Base-by-base conservation (phyloP, 2,888 invertebrate genomes). In the Lepidochitona cinerea region DNA sequence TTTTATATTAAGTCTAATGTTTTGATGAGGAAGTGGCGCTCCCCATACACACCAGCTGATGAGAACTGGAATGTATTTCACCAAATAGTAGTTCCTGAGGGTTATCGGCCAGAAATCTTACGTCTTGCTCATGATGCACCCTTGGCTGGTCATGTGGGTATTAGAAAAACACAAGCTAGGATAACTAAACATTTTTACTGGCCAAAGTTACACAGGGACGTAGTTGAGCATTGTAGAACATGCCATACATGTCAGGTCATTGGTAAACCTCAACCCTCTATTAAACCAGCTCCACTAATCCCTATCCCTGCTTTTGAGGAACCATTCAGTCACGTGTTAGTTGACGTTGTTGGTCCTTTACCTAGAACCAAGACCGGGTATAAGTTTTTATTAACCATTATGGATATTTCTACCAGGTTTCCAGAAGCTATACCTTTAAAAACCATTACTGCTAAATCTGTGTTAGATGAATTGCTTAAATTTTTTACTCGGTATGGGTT, bases 291-390 rank as follows among this genome's bases (percentile, higher is more conserved):
- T 18, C 70, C 73, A 4, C 35, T 70, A 14, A 18, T 29, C 9
- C 70, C 73, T 7, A 65, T 73, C 14, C 73, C 73, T 23, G 73
- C 59, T 33, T 53, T 73, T 33, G 70, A 32, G 64, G 70, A 73
- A 33, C 73, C 73, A 37, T 73, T 73, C 37, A 35, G 33, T 37
- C 59, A 36, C n/a, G 70, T 73, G 35, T 12, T 52, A 64, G 71
- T n/a, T n/a, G n/a, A n/a, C n/a, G n/a, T n/a, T 52, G 74, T 74
- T 32, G 71, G 74, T 35, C 71, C 74, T 52, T 35, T 74, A 29
- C 74, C 71, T 26, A 65, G 36, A 37, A 53, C 67, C 26, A 74
- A 67, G 54, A 67, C 71, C 18, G 66, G 67, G 14, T 26, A 71
- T 67, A 33, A 53, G 49, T 68, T 53, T 35, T 23, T 72, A 12